Evolutionary conservation across 2,888 invertebrate genomes (phyloP).

Genomic region (Agriotes lineatus): DNA sequence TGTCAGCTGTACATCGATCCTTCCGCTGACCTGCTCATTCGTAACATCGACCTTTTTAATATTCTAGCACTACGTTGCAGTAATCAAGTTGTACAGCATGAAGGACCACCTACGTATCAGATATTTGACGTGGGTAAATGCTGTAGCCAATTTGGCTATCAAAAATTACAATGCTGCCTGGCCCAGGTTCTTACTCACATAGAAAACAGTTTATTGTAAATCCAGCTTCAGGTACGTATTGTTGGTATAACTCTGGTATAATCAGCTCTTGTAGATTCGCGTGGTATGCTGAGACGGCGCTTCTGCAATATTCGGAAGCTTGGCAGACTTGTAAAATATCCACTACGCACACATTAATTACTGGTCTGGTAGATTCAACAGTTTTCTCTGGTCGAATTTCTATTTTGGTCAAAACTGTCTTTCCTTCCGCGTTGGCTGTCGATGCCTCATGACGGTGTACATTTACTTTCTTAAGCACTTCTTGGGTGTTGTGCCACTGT

Average conservation of each 20-base stretch:
- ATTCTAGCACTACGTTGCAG: too few species aligned
- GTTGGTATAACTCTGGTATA: neutral
- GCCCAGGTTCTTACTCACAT: slow-evolving; percentile 6
- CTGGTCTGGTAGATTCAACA: slow-evolving; percentile 5
- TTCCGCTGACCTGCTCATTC: too few species aligned
- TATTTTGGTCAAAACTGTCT: slow-evolving; percentile 10
- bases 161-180: slow-evolving; percentile 14
- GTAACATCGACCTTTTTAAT: too few species aligned
- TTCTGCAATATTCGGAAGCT: neutral
- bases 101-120: slow-evolving; percentile 30
- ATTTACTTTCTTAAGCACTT: too few species aligned
- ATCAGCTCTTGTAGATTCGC: neutral
- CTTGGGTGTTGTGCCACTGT: too few species aligned
- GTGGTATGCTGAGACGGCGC: neutral
- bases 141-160: slow-evolving; percentile 9
- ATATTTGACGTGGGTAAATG: slow-evolving; percentile 12
- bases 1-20: too few species aligned
- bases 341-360: slow-evolving; percentile 21
- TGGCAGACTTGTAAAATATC: neutral
- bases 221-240: neutral
- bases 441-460: slow-evolving; percentile 27
- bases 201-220: slow-evolving; percentile 21
- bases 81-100: too few species aligned
- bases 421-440: slow-evolving; percentile 19
- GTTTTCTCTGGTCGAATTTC: slow-evolving; percentile 26